Evolutionary conservation across 1,140 invertebrate species (phyloP).

Genomic region (Habropoda laboriosa): DNA sequence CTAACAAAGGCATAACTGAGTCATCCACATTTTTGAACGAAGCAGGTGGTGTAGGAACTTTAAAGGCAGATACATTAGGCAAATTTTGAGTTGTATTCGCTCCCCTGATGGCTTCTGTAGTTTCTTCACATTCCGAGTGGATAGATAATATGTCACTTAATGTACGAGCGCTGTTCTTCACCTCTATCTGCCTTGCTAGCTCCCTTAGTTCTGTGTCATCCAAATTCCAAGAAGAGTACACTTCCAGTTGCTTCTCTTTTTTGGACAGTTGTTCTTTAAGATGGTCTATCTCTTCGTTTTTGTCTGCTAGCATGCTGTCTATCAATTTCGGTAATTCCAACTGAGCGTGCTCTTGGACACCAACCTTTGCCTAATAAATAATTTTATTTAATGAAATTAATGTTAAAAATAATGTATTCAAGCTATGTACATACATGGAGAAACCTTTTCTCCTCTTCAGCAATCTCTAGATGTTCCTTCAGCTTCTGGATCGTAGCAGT

Average conservation of each 20-base stretch:
- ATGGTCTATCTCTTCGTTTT: conserved; percentile 86
- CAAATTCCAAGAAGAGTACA: conserved; percentile 81
- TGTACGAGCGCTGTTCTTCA: conserved; percentile 84
- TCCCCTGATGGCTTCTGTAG: conserved; percentile 71
- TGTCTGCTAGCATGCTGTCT: conserved; percentile 85
- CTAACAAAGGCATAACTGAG: conserved; percentile 38
- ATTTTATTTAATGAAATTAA: neutral
- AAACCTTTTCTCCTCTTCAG: conserved; percentile 82
- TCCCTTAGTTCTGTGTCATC: conserved; percentile 81
- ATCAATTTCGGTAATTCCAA: conserved; percentile 83
- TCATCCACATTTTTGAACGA: conserved; percentile 49
- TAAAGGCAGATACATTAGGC: conserved; percentile 70
- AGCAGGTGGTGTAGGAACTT: conserved; percentile 31
- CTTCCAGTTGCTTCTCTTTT: conserved; percentile 81
- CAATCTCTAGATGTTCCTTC: conserved; percentile 81
- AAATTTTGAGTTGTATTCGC: conserved; percentile 49
- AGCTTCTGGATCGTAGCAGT: conserved; percentile 83
- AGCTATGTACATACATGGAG: conserved; percentile 74
- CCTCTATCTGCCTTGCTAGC: conserved; percentile 77
- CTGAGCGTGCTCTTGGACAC: conserved; percentile 72
- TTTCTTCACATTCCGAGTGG: conserved; percentile 85
- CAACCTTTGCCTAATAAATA: conserved; percentile 60
- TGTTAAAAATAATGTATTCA: neutral
- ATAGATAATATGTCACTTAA: conserved; percentile 88
- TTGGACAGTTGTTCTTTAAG: conserved; percentile 82